Percentiles rank a stretch among this genome's conserved stretches.
Conservation (phyloP, 2,888 invertebrate genomes). For the Ctena decussata region DNA sequence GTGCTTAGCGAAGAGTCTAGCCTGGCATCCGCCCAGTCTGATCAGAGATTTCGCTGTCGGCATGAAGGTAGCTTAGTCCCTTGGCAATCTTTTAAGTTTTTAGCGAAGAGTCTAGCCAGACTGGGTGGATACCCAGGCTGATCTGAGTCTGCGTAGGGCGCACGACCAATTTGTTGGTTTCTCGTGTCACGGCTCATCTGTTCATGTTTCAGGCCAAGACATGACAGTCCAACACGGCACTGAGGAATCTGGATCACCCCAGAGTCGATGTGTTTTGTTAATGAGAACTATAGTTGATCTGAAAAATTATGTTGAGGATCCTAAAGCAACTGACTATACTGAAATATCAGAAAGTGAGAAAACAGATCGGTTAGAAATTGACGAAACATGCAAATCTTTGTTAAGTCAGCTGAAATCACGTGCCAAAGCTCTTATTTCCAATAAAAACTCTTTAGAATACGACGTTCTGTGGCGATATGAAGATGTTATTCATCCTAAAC, state of each 20-base stretch:
- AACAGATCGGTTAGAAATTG: slow-evolving; percentile 71
- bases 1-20: no score
- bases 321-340: slow-evolving; percentile 73
- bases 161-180: no score
- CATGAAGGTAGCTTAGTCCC: no score
- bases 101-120: no score
- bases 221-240: slow-evolving; percentile 77
- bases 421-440: slow-evolving; percentile 67
- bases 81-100: no score
- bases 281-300: slow-evolving; percentile 84
- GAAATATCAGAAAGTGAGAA: slow-evolving; percentile 79
- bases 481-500: slow-evolving; percentile 81
- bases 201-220: slow-evolving; percentile 77
- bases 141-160: no score
- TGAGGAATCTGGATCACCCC: slow-evolving; percentile 70
- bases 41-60: no score
- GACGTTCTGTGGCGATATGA: slow-evolving; percentile 85
- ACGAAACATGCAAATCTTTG: slow-evolving; percentile 65
- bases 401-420: slow-evolving; percentile 75
- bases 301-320: slow-evolving; percentile 82
- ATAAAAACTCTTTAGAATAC: slow-evolving; percentile 71
- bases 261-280: slow-evolving; percentile 76
- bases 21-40: no score
- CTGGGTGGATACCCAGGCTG: no score
- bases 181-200: background rate